Conservation (phyloP, 2,113 vertebrate genomes). For the Pangasianodon hypophthalmus region DNA sequence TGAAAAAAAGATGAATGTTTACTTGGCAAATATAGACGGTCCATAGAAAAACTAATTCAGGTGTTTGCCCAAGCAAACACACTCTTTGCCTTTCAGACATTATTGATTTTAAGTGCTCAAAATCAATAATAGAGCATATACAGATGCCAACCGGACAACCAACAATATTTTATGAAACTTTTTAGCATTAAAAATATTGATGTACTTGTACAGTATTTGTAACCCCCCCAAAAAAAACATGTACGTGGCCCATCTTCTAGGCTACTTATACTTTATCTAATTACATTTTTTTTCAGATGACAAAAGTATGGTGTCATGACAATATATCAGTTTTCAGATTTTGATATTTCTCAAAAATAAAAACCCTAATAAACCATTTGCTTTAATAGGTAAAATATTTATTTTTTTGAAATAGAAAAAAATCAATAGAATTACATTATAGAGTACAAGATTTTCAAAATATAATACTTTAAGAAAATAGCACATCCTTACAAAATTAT, state of each 20-base stretch:
- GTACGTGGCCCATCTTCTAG: not conserved
- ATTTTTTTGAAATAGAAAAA: slow-evolving; percentile 64
- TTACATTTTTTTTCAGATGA: not conserved
- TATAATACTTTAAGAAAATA: slow-evolving; percentile 50
- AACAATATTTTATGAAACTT: not conserved
- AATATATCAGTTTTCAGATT: not conserved
- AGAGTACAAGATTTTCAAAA: slow-evolving; percentile 41
- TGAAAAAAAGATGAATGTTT: slow-evolving; percentile 68
- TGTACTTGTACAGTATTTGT: not conserved
- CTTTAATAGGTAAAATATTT: slow-evolving; percentile 54
- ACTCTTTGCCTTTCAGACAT: slow-evolving; percentile 72
- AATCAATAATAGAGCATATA: slow-evolving; percentile 42
- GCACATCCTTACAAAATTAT: slow-evolving; percentile 48
- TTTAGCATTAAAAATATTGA: not conserved
- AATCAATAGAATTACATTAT: slow-evolving; percentile 54
- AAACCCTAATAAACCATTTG: not conserved
- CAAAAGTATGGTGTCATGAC: not conserved
- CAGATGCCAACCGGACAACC: slow-evolving; percentile 3
- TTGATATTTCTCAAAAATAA: not conserved
- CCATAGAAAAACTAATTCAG: slow-evolving; percentile 74
- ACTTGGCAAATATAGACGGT: slow-evolving; percentile 74
- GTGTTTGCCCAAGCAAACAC: slow-evolving; percentile 75
- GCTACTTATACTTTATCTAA: not conserved
- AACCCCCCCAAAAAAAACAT: not conserved
- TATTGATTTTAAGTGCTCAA: slow-evolving; percentile 53